These are phyloP conservation scores for Lithosia quadra DNA, from an alignment of 2,888 invertebrate species.

Conservation along the genomic window DNA sequence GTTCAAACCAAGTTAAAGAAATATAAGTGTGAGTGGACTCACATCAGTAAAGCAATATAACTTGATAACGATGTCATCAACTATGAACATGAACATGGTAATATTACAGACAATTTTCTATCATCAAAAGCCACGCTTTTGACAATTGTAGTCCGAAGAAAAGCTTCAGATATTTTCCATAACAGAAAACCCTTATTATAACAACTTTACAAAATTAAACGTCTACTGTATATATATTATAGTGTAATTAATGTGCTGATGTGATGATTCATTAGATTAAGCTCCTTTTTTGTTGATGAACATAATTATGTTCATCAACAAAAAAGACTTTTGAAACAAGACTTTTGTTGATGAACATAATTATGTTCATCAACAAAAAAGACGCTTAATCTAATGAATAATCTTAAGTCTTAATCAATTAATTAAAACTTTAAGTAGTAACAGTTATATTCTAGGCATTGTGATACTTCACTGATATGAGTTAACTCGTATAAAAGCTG, in stretches of 20 bases:
- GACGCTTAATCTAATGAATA: too few species aligned
- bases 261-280: background rate
- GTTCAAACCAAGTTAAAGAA: conserved; percentile 16
- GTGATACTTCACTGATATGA: conserved; percentile 6
- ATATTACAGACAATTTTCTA: background rate
- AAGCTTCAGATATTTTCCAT: background rate
- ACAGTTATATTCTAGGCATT: background rate
- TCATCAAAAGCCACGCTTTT: background rate
- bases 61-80: background rate
- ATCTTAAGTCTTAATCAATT: too few species aligned
- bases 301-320: too few species aligned
- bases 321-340: too few species aligned
- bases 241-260: background rate
- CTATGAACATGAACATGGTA: background rate
- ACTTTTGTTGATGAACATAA: too few species aligned
- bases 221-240: background rate
- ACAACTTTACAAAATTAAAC: background rate
- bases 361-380: too few species aligned
- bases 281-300: background rate
- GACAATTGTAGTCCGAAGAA: background rate
- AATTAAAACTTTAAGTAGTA: too few species aligned
- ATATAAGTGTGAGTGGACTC: conserved; percentile 7
- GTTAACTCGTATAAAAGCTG: conserved; percentile 5
- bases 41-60: background rate
- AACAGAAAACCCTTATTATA: background rate